These are phyloP conservation scores for Pseudopleuronectes americanus DNA, from an alignment of 2,797 vertebrate species.

Conservation along the genomic window DNA sequence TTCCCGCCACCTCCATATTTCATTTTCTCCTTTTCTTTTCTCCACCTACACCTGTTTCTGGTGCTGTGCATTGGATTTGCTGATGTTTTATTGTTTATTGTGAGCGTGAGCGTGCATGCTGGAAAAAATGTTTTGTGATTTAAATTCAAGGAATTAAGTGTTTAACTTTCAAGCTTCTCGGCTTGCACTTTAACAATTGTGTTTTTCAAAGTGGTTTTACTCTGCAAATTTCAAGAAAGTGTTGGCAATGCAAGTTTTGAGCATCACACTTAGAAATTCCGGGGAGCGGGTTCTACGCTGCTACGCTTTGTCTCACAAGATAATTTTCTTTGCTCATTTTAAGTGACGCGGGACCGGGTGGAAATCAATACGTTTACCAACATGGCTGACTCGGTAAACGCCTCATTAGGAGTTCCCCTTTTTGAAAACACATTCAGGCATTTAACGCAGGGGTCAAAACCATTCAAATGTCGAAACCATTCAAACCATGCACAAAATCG, in stretches of 20 bases:
- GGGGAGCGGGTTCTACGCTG: slow-evolving; percentile 1
- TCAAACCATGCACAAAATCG: slow-evolving; percentile 21
- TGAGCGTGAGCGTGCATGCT: background rate
- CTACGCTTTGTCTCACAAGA: slow-evolving; percentile 34
- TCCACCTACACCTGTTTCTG: background rate
- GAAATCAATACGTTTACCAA: slow-evolving; percentile 67
- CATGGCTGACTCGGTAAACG: slow-evolving; percentile 64
- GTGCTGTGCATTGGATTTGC: background rate
- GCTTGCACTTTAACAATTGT: slow-evolving; percentile 1
- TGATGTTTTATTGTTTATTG: slow-evolving; percentile 8
- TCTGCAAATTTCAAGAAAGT: background rate
- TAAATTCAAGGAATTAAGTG: slow-evolving; percentile 2
- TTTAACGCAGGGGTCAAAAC: slow-evolving; percentile 30
- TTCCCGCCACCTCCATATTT: slow-evolving; percentile 4
- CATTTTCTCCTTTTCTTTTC: slow-evolving; percentile 6
- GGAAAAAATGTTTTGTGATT: background rate
- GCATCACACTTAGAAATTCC: slow-evolving; percentile 10
- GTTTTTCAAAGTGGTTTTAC: background rate
- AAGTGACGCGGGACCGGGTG: slow-evolving; percentile 47
- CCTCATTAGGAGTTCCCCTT: slow-evolving; percentile 68
- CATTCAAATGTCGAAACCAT: slow-evolving; percentile 29
- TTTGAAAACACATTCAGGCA: slow-evolving; percentile 43
- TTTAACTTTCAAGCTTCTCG: slow-evolving; percentile 7
- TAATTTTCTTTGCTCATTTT: slow-evolving; percentile 47
- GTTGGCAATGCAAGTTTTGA: slow-evolving; percentile 1